Conservation (phyloP, 2,113 vertebrate species). For the Dryoscopus gambensis region DNA sequence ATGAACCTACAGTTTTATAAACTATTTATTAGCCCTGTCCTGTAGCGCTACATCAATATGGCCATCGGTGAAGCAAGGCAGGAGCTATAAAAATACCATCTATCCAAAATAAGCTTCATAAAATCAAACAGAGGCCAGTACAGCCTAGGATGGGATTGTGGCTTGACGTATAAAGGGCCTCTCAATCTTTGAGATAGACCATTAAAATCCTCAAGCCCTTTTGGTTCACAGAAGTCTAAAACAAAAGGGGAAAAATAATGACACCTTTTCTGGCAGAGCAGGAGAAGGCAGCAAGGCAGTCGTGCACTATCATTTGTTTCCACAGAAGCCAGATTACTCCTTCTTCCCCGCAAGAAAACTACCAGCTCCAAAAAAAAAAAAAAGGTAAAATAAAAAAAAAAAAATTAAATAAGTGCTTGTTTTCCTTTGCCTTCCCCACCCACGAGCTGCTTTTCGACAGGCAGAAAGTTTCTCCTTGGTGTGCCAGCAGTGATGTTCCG, state of each 20-base stretch:
- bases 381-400: neutral
- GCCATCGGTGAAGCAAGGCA: constrained; percentile 74
- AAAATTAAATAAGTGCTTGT: neutral
- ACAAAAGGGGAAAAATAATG: constrained; percentile 63
- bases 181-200: constrained; percentile 75
- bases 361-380: neutral
- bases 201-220: constrained; percentile 72
- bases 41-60: constrained; percentile 71
- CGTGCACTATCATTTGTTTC: neutral
- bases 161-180: constrained; percentile 70
- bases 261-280: constrained; percentile 13
- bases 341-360: neutral
- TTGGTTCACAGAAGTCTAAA: constrained; percentile 71
- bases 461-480: neutral
- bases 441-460: neutral
- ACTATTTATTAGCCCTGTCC: constrained; percentile 78
- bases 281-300: neutral
- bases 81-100: constrained; percentile 76
- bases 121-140: constrained; percentile 69
- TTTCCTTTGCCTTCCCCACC: neutral
- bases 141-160: constrained; percentile 63
- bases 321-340: neutral
- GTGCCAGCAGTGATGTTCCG: neutral
- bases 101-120: constrained; percentile 74
- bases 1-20: constrained; percentile 73